These are phyloP conservation scores for Mythimna pallens DNA, from an alignment of 2,888 invertebrate genomes.

Conservation along the genomic window DNA sequence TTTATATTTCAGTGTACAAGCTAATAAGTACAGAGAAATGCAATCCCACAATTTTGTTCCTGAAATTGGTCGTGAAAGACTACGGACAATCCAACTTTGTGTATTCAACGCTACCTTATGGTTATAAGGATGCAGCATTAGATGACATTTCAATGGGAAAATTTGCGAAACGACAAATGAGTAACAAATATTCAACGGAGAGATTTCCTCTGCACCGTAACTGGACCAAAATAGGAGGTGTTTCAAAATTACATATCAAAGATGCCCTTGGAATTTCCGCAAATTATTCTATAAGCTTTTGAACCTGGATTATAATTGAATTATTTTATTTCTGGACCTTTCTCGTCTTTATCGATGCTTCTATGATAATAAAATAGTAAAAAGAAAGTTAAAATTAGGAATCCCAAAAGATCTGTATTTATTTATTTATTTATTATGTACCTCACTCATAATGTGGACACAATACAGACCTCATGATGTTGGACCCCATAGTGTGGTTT, in stretches of 20 bases:
- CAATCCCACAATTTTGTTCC: neutral
- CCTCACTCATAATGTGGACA: too few relatives aligned
- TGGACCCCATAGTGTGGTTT: too few relatives aligned
- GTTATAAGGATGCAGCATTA: neutral
- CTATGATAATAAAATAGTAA: neutral
- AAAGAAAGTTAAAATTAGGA: neutral
- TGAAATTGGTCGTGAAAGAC: neutral
- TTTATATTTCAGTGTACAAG: neutral
- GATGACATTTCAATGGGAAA: neutral
- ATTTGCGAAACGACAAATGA: neutral
- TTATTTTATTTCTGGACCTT: neutral
- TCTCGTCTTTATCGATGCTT: neutral
- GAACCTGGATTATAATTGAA: neutral
- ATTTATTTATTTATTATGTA: too few relatives aligned
- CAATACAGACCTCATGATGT: too few relatives aligned
- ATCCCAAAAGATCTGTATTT: neutral
- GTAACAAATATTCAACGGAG: neutral
- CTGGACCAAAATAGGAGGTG: neutral
- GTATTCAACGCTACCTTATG: neutral
- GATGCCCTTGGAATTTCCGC: neutral
- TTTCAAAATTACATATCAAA: neutral
- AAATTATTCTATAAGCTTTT: neutral
- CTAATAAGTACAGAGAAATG: neutral
- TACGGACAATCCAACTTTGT: neutral
- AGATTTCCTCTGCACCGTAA: neutral